Percentiles rank a stretch among this genome's conserved stretches.
phyloP scores from a whole-genome alignment of 2,888 invertebrate genomes.

The Catocala fraxini region DNA sequence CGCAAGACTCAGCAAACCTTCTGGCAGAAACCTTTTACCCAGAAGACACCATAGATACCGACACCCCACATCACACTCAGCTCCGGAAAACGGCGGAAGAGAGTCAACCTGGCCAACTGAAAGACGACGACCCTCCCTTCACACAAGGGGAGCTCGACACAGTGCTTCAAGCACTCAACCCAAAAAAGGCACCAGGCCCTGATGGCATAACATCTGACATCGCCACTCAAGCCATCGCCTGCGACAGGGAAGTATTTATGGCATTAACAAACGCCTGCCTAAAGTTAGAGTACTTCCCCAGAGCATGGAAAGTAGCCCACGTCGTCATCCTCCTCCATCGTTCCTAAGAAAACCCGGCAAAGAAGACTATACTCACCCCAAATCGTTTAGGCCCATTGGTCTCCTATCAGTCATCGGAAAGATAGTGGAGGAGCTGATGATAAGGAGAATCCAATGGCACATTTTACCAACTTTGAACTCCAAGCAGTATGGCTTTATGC shows the following conservation, averaged over 20 bases:
- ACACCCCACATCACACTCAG: too few species aligned
- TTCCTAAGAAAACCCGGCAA: too few species aligned
- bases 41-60: too few species aligned
- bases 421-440: slow-evolving; percentile 17
- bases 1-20: too few species aligned
- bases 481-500: slow-evolving; percentile 16
- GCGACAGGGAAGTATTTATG: background rate
- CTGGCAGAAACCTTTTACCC: too few species aligned
- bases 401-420: slow-evolving; percentile 8
- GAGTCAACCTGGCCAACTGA: background rate
- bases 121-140: background rate
- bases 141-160: background rate
- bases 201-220: slow-evolving; percentile 21
- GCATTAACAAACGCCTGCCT: slow-evolving; percentile 15
- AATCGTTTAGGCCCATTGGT: too few species aligned
- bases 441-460: slow-evolving; percentile 10
- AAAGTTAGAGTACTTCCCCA: slow-evolving; percentile 5
- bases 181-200: slow-evolving; percentile 19
- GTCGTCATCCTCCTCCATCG: slow-evolving; percentile 13
- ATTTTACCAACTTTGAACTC: slow-evolving; percentile 1
- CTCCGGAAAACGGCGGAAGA: background rate
- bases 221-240: background rate
- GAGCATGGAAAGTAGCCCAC: slow-evolving; percentile 19
- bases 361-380: too few species aligned
- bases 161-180: slow-evolving; percentile 8